These are phyloP conservation scores for Blastobasis adustella DNA, from an alignment of 2,888 invertebrate genomes.

Conservation along the genomic window DNA sequence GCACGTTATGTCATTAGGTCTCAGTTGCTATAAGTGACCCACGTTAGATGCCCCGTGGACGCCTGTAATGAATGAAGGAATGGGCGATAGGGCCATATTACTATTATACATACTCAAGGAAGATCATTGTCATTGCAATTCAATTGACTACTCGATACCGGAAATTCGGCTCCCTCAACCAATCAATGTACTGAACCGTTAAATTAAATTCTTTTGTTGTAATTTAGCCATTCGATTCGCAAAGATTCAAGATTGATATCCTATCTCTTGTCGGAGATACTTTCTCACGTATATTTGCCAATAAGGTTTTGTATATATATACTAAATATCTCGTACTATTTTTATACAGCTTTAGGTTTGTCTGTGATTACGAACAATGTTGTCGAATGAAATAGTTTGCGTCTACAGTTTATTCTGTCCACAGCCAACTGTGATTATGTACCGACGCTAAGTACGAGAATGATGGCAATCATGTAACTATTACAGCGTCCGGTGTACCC, in stretches of 20 bases:
- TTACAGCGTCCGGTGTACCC: conserved; percentile 57
- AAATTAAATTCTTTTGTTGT: conserved; percentile 40
- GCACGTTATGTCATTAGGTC: too few species aligned
- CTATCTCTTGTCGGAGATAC: conserved; percentile 7
- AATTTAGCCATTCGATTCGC: conserved; percentile 19
- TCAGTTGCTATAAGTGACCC: too few species aligned
- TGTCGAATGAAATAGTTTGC: conserved; percentile 41
- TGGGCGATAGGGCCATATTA: too few species aligned
- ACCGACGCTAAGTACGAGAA: conserved; percentile 37
- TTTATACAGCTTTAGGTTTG: too few species aligned
- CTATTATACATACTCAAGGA: too few species aligned
- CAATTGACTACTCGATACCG: neutral
- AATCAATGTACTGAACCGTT: conserved; percentile 37
- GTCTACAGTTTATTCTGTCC: conserved; percentile 47
- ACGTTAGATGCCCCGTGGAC: too few species aligned
- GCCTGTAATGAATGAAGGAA: too few species aligned
- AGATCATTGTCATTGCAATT: too few species aligned
- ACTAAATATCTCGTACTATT: too few species aligned
- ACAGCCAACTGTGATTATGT: conserved; percentile 43
- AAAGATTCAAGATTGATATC: conserved; percentile 14
- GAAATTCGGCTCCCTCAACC: conserved; percentile 32
- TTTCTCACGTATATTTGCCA: too few species aligned
- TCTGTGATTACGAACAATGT: too few species aligned
- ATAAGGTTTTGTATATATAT: too few species aligned
- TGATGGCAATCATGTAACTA: conserved; percentile 56